phyloP scores from a whole-genome alignment of 2,113 vertebrate genomes.

The Odontesthes bonariensis region DNA sequence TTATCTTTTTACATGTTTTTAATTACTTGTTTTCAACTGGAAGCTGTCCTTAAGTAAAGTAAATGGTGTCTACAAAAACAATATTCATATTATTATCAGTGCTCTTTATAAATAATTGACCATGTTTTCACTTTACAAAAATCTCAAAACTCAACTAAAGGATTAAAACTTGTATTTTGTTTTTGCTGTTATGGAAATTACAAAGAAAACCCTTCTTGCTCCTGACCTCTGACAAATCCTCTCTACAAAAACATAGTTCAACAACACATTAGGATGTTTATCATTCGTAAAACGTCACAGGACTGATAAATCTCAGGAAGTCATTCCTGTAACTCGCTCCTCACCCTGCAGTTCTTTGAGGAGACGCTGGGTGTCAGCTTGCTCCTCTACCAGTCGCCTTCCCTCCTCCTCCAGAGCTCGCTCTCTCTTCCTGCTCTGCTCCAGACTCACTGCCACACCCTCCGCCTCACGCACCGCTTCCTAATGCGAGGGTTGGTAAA shows the following conservation, averaged over 20 bases:
- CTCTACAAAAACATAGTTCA: neutral
- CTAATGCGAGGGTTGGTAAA: constrained; percentile 56
- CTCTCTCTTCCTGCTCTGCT: constrained; percentile 80
- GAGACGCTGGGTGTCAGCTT: constrained; percentile 71
- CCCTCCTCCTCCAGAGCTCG: constrained; percentile 79
- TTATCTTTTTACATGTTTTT: too few species aligned
- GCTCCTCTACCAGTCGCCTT: constrained; percentile 77
- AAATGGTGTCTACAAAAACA: too few species aligned
- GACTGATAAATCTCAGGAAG: neutral
- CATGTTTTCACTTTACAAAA: too few species aligned
- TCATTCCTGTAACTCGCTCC: neutral
- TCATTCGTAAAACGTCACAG: neutral
- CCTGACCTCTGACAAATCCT: too few species aligned
- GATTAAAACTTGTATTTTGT: too few species aligned
- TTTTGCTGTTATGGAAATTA: too few species aligned
- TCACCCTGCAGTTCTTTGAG: constrained; percentile 83
- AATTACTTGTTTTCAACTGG: too few species aligned
- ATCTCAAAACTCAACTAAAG: too few species aligned
- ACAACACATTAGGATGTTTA: neutral
- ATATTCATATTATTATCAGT: too few species aligned
- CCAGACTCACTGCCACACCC: constrained; percentile 71
- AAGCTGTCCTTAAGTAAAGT: too few species aligned
- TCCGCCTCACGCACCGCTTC: constrained; percentile 75
- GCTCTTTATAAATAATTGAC: too few species aligned
- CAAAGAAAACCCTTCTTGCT: too few species aligned